These are phyloP conservation scores for Anthopleura xanthogrammica DNA, from an alignment of 92 coral and sea anemone genomes.

Conservation along the genomic window DNA sequence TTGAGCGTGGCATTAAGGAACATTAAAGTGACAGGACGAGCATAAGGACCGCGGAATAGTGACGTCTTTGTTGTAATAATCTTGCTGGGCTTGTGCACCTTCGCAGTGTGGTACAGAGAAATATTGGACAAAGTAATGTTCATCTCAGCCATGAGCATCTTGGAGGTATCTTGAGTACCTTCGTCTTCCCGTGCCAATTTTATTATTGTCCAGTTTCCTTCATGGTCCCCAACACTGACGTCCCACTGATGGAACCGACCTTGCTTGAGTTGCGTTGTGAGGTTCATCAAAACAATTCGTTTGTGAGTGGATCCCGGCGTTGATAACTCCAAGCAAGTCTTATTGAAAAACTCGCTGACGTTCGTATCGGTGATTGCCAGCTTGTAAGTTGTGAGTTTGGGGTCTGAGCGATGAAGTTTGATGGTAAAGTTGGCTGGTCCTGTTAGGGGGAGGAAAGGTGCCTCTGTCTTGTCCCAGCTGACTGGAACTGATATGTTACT, in stretches of 20 bases:
- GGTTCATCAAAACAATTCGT: constrained; percentile 41
- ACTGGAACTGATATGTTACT: constrained; percentile 64
- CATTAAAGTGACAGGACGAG: constrained; percentile 35
- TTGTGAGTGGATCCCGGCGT: constrained; percentile 54
- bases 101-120: constrained; percentile 40
- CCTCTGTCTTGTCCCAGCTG: constrained; percentile 57
- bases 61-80: constrained; percentile 38
- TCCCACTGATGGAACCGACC: constrained; percentile 42
- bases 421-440: constrained; percentile 61
- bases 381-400: constrained; percentile 43
- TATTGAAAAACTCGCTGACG: constrained; percentile 40
- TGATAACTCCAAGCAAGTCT: constrained; percentile 45
- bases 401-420: constrained; percentile 59
- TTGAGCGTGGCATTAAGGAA: constrained; percentile 49
- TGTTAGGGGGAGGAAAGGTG: constrained; percentile 63
- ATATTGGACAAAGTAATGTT: constrained; percentile 42
- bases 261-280: constrained; percentile 30
- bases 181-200: too few species aligned
- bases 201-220: constrained; percentile 39
- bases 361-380: constrained; percentile 28
- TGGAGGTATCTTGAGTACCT: too few species aligned
- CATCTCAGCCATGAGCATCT: constrained; percentile 49
- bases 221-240: constrained; percentile 43
- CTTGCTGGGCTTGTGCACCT: constrained; percentile 38
- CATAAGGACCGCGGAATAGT: constrained; percentile 31